Evolutionary conservation across 2,888 invertebrate genomes (phyloP).

Genomic region (Brachyptera putata): DNA sequence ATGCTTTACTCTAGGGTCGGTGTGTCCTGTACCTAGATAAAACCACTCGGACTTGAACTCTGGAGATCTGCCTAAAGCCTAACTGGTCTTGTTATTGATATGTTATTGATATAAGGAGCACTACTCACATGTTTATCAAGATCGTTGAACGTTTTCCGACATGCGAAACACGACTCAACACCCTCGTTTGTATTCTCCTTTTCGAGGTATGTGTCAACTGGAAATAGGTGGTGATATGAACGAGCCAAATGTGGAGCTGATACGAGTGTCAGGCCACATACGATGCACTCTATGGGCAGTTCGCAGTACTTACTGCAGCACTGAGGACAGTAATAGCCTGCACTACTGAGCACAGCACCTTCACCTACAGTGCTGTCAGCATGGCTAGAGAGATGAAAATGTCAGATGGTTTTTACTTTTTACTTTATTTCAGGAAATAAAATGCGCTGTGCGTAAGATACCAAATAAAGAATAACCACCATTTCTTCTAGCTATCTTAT

Average conservation of each 20-base stretch:
- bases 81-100: too few species aligned
- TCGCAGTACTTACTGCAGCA: slow-evolving; percentile 98
- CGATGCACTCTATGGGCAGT: slow-evolving; percentile 93
- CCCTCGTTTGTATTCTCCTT: slow-evolving; percentile 47
- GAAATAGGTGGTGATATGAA: slow-evolving; percentile 96
- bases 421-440: too few species aligned
- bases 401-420: neutral
- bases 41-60: too few species aligned
- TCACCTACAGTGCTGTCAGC: neutral
- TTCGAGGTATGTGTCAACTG: slow-evolving; percentile 81
- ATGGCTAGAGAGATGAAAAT: neutral
- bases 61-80: too few species aligned
- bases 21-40: too few species aligned
- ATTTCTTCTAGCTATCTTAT: too few species aligned
- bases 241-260: slow-evolving; percentile 97
- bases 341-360: slow-evolving; percentile 49
- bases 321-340: slow-evolving; percentile 88
- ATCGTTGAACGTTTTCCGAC: slow-evolving; percentile 62
- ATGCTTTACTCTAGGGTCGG: too few species aligned
- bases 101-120: too few species aligned
- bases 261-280: slow-evolving; percentile 92
- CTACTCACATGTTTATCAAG: slow-evolving; percentile 66
- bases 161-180: slow-evolving; percentile 65
- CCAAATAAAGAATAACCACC: too few species aligned
- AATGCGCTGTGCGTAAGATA: too few species aligned